A percentile compares a stretch with the other conserved stretches of the same genome.
Evolutionary conservation across 2,113 vertebrate genomes (phyloP).

Genomic region (Probosciger aterrimus): DNA sequence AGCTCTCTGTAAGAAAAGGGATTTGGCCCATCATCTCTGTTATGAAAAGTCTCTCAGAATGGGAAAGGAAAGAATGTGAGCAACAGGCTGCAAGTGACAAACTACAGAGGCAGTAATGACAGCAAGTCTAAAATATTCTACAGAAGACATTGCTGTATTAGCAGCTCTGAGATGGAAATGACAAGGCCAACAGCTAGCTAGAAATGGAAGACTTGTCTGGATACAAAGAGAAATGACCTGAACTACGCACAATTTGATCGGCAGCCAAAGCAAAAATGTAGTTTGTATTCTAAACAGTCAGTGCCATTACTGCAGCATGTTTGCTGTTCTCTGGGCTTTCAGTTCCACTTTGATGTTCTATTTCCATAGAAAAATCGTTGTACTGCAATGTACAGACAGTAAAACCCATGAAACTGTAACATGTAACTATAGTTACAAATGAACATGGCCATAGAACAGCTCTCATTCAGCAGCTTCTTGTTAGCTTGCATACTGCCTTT

Average conservation of each 20-base stretch:
- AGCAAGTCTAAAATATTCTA: not conserved
- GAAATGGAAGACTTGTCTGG: not conserved
- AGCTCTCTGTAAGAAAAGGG: not conserved
- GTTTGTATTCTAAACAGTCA: not conserved
- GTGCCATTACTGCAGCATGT: not conserved
- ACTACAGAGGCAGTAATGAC: slow-evolving; percentile 3
- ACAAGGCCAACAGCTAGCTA: not conserved
- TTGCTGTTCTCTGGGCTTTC: not conserved
- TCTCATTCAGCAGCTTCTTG: not conserved
- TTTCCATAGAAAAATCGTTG: not conserved
- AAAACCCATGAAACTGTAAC: not conserved
- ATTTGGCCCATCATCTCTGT: not conserved
- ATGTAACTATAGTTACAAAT: not conserved
- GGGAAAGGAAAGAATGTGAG: not conserved
- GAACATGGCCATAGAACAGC: not conserved
- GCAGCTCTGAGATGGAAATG: not conserved
- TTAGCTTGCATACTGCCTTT: not conserved
- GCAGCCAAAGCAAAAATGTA: slow-evolving; percentile 3
- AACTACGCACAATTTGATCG: not conserved
- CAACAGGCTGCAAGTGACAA: not conserved
- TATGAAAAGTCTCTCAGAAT: not conserved
- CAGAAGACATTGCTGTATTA: not conserved
- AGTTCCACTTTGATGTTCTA: not conserved
- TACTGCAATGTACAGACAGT: not conserved
- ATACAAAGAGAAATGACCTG: not conserved